Evolutionary conservation across 2,797 vertebrate species (phyloP).

Genomic region (Calcarius lapponicus): DNA sequence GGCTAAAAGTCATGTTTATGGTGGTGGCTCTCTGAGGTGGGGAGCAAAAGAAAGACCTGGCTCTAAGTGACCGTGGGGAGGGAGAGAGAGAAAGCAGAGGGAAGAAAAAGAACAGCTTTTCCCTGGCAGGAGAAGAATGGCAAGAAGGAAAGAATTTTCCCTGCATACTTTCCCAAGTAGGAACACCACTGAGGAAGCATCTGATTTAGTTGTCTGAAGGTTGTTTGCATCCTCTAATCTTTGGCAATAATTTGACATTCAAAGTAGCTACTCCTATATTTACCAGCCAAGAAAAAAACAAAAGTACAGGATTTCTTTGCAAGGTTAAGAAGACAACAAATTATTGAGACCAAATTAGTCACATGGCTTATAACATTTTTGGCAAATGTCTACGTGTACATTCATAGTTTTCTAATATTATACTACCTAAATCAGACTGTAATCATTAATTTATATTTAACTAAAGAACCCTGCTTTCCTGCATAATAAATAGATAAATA

Average conservation of each 20-base stretch:
- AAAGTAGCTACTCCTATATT: background rate
- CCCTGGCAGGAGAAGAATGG: background rate
- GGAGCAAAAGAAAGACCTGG: background rate
- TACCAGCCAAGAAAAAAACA: background rate
- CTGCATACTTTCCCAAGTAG: background rate
- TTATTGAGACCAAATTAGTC: background rate
- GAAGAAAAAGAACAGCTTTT: background rate
- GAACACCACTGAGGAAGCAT: background rate
- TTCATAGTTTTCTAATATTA: background rate
- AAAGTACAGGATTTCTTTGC: background rate
- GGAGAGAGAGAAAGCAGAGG: background rate
- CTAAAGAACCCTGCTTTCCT: background rate
- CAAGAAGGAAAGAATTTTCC: background rate
- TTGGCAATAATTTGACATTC: background rate
- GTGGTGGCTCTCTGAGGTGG: background rate
- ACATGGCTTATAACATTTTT: background rate
- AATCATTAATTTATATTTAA: background rate
- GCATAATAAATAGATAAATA: background rate
- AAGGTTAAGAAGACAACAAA: background rate
- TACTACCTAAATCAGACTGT: background rate
- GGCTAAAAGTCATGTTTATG: background rate
- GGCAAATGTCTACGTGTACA: background rate
- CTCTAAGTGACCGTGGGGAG: background rate
- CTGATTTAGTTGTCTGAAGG: background rate
- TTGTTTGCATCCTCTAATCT: background rate